These are phyloP conservation scores for Dicerorhinus sumatrensis DNA, from an alignment of 2,113 vertebrate genomes.

Conservation along the genomic window DNA sequence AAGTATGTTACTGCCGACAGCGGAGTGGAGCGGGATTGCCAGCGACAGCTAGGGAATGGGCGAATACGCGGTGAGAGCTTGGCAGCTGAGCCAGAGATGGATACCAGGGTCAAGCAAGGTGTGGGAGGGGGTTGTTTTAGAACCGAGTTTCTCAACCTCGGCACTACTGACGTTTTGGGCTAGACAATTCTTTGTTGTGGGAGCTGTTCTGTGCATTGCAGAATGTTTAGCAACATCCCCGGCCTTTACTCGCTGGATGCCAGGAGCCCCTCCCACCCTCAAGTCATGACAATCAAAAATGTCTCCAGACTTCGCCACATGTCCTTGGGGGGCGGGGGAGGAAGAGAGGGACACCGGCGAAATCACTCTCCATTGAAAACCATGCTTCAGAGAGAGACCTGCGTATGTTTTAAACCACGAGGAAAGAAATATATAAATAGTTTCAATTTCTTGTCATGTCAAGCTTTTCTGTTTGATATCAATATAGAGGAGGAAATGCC, in stretches of 20 bases:
- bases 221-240: not conserved
- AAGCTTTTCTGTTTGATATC: slow-evolving; percentile 70
- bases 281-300: not conserved
- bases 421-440: slow-evolving; percentile 60
- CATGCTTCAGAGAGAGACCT: not conserved
- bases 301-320: not conserved
- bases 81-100: not conserved
- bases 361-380: not conserved
- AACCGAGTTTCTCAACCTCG: not conserved
- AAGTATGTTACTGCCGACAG: not conserved
- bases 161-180: not conserved
- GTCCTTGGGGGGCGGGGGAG: accelerated
- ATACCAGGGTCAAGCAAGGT: not conserved
- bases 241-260: not conserved
- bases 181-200: not conserved
- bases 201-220: not conserved
- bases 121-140: not conserved
- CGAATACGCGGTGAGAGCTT: not conserved
- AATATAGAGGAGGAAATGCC: slow-evolving; percentile 41
- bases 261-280: not conserved
- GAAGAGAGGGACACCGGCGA: not conserved
- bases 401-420: slow-evolving; percentile 35
- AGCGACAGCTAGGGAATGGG: not conserved
- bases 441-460: slow-evolving; percentile 59
- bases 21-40: not conserved